Evolutionary conservation across 2,888 invertebrate species (phyloP), one percentile per base, ranked within the genome.

Genomic region (Amblyjoppa proteus): DNA sequence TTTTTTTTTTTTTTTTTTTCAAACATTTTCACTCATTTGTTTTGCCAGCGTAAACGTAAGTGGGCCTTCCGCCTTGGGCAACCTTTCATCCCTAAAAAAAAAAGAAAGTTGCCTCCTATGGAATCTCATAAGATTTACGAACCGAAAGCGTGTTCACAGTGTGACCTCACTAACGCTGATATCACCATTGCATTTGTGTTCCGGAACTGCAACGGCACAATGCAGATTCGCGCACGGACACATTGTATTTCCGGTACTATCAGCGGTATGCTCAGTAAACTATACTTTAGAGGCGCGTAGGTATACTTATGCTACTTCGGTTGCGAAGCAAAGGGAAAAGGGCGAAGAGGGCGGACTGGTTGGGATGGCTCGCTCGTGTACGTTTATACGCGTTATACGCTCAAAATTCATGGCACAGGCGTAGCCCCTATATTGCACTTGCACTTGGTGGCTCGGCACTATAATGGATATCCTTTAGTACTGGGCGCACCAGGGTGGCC

Each of bases 381-480:
- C 78, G 83, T 78, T 83, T 83, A 82, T 81, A 81, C 83, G 75
- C 84, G 88, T 87, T 90, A 89, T 89, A 87, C 83, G 86, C 88
- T 92, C 89, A 90, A 92, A 92, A 92, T 92, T 92, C 91, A 92
- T 92, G 90, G 90, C 89, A 87, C 89, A 87, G 88, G 88, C 84
- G 87, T 81, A 84, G 87, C 87, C 71, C 80, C 84, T 91, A 91
- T 92, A 92, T 91, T 91, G 91, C 91, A 89, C 91, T 90, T 90
- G 90, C 89, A 90, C 90, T 90, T 90, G 90, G 89, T 88, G 87
- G 87, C 88, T 84, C 79, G 83, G 86, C 75, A 78, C 87, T 88
- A 89, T 91, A 91, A 91, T 91, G 90, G 90, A 92, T 90, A 91
- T 91, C 90, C 90, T 91, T 91, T 91, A 90, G 89, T 91, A 89